Conservation (phyloP, 2,797 vertebrate genomes). For the Tachyglossus aculeatus region DNA sequence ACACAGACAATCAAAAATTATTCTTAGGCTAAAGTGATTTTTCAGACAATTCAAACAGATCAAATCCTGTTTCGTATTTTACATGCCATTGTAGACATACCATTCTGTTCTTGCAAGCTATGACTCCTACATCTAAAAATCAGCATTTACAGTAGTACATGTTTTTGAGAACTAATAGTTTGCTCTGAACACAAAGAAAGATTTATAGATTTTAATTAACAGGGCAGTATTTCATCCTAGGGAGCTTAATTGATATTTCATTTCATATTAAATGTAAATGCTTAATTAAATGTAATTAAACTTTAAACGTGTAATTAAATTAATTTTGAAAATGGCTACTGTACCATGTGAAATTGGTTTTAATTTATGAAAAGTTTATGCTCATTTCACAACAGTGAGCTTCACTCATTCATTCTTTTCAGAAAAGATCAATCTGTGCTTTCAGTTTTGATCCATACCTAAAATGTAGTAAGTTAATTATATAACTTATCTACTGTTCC, state of each 20-base stretch:
- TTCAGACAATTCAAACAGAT: too few relatives aligned
- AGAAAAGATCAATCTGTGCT: constrained; percentile 51
- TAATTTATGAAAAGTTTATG: constrained; percentile 56
- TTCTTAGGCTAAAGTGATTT: too few relatives aligned
- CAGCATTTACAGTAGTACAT: constrained; percentile 1
- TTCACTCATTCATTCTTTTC: constrained; percentile 55
- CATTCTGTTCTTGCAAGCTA: background rate
- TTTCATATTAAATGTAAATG: constrained; percentile 66
- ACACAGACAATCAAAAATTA: too few relatives aligned
- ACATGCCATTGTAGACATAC: too few relatives aligned
- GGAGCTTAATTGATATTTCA: constrained; percentile 56
- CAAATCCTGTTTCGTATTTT: too few relatives aligned
- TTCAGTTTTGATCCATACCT: constrained; percentile 38
- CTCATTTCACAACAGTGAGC: constrained; percentile 59
- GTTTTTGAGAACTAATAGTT: constrained; percentile 2
- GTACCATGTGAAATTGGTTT: constrained; percentile 59
- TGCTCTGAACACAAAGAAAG: constrained; percentile 38
- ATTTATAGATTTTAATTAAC: constrained; percentile 66
- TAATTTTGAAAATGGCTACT: constrained; percentile 61
- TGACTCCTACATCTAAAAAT: constrained; percentile 15
- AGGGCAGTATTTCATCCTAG: constrained; percentile 53
- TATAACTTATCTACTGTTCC: constrained; percentile 1
- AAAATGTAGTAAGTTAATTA: constrained; percentile 15
- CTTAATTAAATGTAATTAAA: constrained; percentile 69
- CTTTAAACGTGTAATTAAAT: constrained; percentile 67